Percentiles rank a stretch among this genome's conserved stretches.
Evolutionary conservation across 2,888 invertebrate species (phyloP).

Genomic region (Drosophila melanocephala): DNA sequence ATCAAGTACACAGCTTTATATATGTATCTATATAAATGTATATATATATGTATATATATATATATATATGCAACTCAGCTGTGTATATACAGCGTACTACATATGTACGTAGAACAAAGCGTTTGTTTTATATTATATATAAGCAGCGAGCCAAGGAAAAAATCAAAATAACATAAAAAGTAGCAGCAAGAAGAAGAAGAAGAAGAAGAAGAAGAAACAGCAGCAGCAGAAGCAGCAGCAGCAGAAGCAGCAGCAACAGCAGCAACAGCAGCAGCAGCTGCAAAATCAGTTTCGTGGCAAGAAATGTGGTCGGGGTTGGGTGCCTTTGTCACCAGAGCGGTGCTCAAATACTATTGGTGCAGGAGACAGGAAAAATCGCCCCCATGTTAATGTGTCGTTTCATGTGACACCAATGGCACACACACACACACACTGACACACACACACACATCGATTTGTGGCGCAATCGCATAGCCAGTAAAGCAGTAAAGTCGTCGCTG

Average conservation of each 20-base stretch:
- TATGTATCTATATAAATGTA: not conserved
- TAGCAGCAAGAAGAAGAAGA: not conserved
- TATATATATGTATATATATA: not conserved
- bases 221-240: not conserved
- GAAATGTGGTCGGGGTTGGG: conserved; percentile 39
- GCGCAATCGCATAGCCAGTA: conserved; percentile 62
- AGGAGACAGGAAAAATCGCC: conserved; percentile 78
- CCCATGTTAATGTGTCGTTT: conserved; percentile 80
- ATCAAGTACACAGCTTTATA: conserved; percentile 1
- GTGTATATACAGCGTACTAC: not conserved
- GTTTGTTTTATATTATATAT: conserved; percentile 43
- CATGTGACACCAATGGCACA: conserved; percentile 67
- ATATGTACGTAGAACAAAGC: conserved; percentile 14
- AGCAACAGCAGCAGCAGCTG: conserved; percentile 11
- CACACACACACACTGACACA: conserved; percentile 33
- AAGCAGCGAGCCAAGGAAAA: conserved; percentile 20
- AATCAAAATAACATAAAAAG: conserved; percentile 1
- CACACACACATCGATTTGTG: conserved; percentile 38
- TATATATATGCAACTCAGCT: not conserved
- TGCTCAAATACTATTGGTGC: conserved; percentile 81
- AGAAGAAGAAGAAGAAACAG: not conserved
- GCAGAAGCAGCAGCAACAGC: not conserved
- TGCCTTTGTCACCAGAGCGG: conserved; percentile 76
- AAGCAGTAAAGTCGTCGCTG: conserved; percentile 51
- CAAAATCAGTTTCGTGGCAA: conserved; percentile 20